Percentiles rank a stretch among this genome's conserved stretches.
Conservation (phyloP, 37 sponge, comb jelly and placozoan species). For the Oscarella lobularis region DNA sequence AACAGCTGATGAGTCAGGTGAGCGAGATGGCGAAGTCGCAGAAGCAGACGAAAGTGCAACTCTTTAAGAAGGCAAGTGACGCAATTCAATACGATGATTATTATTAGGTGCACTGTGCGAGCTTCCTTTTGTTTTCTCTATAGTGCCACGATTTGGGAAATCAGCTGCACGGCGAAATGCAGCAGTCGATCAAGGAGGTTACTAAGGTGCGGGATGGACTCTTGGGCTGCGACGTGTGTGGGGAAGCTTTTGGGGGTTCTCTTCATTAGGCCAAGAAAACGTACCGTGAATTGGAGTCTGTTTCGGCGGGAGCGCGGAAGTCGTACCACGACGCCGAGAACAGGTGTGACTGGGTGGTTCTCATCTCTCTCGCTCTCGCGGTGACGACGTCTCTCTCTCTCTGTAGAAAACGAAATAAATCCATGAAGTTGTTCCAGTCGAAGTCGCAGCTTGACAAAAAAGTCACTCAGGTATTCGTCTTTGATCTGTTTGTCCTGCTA, state of each 20-base stretch:
- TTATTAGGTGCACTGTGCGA: background rate
- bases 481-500: background rate
- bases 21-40: constrained; percentile 35
- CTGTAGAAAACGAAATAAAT: constrained; percentile 30
- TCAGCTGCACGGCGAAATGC: constrained; percentile 53
- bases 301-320: constrained; percentile 39
- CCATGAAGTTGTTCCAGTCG: constrained; percentile 44
- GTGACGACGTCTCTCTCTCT: background rate
- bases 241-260: background rate
- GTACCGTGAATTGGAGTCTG: constrained; percentile 42
- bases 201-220: constrained; percentile 16
- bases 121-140: no score
- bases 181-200: constrained; percentile 44
- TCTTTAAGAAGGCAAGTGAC: constrained; percentile 63
- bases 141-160: background rate
- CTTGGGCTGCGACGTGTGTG: background rate
- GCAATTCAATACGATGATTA: no score
- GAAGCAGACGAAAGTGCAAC: constrained; percentile 40
- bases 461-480: no score
- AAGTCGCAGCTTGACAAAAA: constrained; percentile 34
- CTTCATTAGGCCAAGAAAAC: constrained; percentile 45
- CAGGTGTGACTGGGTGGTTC: background rate
- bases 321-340: constrained; percentile 46
- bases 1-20: constrained; percentile 25
- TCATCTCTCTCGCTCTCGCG: background rate